Conservation (phyloP, 2,113 vertebrate genomes). For the Erpornis zantholeuca region DNA sequence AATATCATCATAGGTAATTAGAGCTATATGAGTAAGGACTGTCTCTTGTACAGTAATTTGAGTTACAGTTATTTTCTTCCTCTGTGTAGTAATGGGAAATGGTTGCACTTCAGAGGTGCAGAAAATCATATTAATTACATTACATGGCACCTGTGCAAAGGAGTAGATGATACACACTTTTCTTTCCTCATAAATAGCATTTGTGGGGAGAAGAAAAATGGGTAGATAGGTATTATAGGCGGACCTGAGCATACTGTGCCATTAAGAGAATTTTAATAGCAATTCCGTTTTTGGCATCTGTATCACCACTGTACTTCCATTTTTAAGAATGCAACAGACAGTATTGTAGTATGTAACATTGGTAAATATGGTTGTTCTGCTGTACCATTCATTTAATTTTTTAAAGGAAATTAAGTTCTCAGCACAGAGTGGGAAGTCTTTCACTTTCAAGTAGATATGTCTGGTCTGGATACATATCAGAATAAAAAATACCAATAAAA, state of each 20-base stretch:
- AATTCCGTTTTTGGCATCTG: slow-evolving; percentile 20
- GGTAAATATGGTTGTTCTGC: background rate
- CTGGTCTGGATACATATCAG: background rate
- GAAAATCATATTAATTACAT: slow-evolving; percentile 61
- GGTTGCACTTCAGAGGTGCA: slow-evolving; percentile 50
- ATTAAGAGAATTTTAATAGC: slow-evolving; percentile 54
- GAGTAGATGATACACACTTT: background rate
- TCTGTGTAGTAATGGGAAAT: slow-evolving; percentile 60
- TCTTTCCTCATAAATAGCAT: slow-evolving; percentile 3
- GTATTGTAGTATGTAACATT: background rate
- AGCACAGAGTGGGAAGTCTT: background rate
- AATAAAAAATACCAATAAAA: background rate
- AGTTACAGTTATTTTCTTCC: slow-evolving; percentile 54
- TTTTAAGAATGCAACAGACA: background rate
- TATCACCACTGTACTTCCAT: background rate
- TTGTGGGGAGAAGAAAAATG: slow-evolving; percentile 32
- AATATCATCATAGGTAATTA: slow-evolving; percentile 59
- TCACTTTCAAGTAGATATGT: background rate
- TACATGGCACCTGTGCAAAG: slow-evolving; percentile 33
- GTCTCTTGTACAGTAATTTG: slow-evolving; percentile 30
- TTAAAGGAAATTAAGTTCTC: background rate
- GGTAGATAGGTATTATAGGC: background rate
- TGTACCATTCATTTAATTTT: background rate
- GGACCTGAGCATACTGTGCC: background rate
- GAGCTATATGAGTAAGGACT: slow-evolving; percentile 23